Evolutionary conservation across 2,113 vertebrate genomes (phyloP), one percentile per base, ranked within the genome.

Genomic region (Zootoca vivipara): DNA sequence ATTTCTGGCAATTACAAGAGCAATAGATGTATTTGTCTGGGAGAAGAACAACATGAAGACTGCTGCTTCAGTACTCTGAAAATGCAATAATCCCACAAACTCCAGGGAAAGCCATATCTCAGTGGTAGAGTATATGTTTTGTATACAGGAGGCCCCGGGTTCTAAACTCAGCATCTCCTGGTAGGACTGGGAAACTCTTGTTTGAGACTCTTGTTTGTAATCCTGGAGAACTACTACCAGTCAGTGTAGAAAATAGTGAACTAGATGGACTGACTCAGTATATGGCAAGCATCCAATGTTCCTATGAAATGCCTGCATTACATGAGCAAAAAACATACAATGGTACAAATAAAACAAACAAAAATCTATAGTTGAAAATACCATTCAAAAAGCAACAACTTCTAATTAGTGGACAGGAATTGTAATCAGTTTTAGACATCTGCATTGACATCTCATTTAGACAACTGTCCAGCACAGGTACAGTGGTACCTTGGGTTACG

Each of bases 381-480:
- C 10, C 18, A 33, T 62, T 30, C 67, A 38, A 40, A 62, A 5
- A 52, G 89, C 90, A 82, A 78, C 7, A 78, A 9, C 4, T 74
- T 26, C 83, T 52, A 86, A 26, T n/a, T 87, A 5, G 2, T 52
- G 15, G 58, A 20, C 56, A 89, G 90, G 85, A 83, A 35, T 46
- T 90, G 38, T 30, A 42, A n/a, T 46, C 1, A 26, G 4, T 79
- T 94, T 92, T 87, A 86, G 46, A 88, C 89, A 40, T 8, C 38
- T 88, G 83, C 67, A 56, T 85, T 0, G 70, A 84, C 1, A 82
- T 35, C 22, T 64, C 38, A 85, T 81, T 15, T 84, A 69, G 58
- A 40, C 42, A 87, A 0, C 0, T 82, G 42, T 88, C 70, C 0
- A 62, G 2, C 58, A 26, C 79, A 89, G 4, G 2, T 2, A 30